Percentiles rank a stretch among this genome's conserved stretches.
These are phyloP conservation scores for Exocentrus adspersus DNA, from an alignment of 2,888 invertebrate species.

Conservation along the genomic window DNA sequence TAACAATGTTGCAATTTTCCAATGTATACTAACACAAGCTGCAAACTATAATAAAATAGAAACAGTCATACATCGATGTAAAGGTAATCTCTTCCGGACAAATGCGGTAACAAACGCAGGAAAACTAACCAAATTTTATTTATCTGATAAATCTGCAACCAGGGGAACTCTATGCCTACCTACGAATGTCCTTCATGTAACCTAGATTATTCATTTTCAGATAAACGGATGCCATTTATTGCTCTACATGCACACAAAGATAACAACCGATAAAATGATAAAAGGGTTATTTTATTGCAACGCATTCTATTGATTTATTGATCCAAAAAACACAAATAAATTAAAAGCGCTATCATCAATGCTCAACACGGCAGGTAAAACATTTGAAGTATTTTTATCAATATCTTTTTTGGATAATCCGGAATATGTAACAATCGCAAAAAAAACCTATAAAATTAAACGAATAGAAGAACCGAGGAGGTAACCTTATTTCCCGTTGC, in stretches of 20 bases:
- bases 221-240: neutral
- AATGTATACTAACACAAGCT: neutral
- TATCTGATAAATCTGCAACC: neutral
- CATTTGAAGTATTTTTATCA: too few relatives aligned
- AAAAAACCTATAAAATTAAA: too few relatives aligned
- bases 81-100: too few relatives aligned
- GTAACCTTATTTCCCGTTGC: too few relatives aligned
- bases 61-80: too few relatives aligned
- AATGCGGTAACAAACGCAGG: neutral
- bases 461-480: too few relatives aligned
- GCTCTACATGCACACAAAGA: neutral
- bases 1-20: neutral
- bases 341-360: neutral
- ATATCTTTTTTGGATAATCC: too few relatives aligned
- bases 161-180: neutral
- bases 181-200: neutral
- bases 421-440: too few relatives aligned
- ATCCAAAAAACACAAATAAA: neutral
- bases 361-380: neutral
- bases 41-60: neutral
- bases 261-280: neutral
- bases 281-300: conserved; percentile 1
- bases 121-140: neutral
- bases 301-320: conserved; percentile 2
- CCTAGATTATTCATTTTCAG: neutral